Evolutionary conservation across 2,888 invertebrate genomes (phyloP).

Genomic region (Apamea epomidion): DNA sequence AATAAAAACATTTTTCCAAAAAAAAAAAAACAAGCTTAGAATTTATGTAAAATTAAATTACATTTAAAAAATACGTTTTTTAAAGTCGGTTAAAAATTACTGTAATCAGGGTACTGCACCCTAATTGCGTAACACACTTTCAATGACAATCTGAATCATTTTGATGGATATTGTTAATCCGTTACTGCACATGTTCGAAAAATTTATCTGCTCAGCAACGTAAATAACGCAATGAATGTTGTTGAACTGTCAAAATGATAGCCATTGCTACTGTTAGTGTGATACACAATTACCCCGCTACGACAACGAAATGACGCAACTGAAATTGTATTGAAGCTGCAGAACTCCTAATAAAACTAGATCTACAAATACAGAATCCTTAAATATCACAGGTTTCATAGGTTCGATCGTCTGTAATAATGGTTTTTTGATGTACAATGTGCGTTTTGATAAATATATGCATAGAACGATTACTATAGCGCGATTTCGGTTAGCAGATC

Average conservation of each 20-base stretch:
- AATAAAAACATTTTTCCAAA: not conserved
- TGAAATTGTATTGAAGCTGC: not conserved
- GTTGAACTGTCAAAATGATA: no score
- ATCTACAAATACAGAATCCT: not conserved
- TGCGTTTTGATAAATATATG: constrained; percentile 23
- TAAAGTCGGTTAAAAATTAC: not conserved
- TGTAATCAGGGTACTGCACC: not conserved
- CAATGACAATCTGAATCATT: not conserved
- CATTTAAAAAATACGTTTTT: no score
- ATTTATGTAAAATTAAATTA: not conserved
- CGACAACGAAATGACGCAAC: not conserved
- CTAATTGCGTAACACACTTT: not conserved
- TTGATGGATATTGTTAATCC: no score
- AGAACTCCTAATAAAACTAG: not conserved
- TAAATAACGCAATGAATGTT: no score
- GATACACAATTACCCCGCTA: no score
- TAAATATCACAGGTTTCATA: not conserved
- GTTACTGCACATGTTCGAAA: no score
- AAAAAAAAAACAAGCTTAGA: not conserved
- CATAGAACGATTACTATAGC: constrained; percentile 13
- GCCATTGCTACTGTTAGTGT: not conserved
- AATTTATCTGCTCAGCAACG: no score
- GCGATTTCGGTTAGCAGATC: constrained; percentile 45
- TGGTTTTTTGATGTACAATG: constrained; percentile 15
- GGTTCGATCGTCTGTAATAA: not conserved